These are phyloP conservation scores for Caenorhabditis zanzibari DNA, from an alignment of 2,888 invertebrate species.

Conservation along the genomic window DNA sequence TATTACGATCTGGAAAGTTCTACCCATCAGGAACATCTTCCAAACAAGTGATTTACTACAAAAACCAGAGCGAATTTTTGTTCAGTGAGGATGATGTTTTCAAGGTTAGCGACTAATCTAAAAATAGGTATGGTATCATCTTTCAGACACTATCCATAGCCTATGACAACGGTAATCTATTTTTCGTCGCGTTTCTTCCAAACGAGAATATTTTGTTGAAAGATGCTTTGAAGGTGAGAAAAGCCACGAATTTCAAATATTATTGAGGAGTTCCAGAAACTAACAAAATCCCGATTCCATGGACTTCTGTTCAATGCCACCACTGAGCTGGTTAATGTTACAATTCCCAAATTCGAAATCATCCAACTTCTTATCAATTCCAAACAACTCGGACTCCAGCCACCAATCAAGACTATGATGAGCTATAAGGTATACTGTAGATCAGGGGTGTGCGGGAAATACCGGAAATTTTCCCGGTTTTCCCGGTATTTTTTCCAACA, in stretches of 20 bases:
- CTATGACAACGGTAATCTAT: constrained; percentile 2
- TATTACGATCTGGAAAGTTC: not conserved
- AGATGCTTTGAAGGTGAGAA: constrained; percentile 19
- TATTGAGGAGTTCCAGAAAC: constrained; percentile 33
- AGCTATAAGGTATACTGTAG: constrained; percentile 34
- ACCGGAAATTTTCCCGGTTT: no score
- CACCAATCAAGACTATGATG: constrained; percentile 33
- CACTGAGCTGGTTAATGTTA: constrained; percentile 7
- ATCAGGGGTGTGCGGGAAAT: no score
- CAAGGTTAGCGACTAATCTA: constrained; percentile 12
- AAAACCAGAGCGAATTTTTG: constrained; percentile 12
- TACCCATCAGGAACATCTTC: not conserved
- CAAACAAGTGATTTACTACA: not conserved
- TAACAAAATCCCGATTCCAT: constrained; percentile 17
- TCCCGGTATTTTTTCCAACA: no score
- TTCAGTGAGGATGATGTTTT: constrained; percentile 30
- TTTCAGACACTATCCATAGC: constrained; percentile 32
- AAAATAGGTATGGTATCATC: no score
- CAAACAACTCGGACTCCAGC: constrained; percentile 22
- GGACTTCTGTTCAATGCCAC: constrained; percentile 1
- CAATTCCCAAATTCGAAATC: constrained; percentile 26
- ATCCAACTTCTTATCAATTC: constrained; percentile 27
- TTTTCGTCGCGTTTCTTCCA: constrained; percentile 24
- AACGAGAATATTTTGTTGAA: not conserved
- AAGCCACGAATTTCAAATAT: no score